Percentiles rank a stretch among this genome's conserved stretches.
These are phyloP conservation scores for Dinocampus coccinellae DNA, from an alignment of 2,888 invertebrate genomes.

Conservation along the genomic window DNA sequence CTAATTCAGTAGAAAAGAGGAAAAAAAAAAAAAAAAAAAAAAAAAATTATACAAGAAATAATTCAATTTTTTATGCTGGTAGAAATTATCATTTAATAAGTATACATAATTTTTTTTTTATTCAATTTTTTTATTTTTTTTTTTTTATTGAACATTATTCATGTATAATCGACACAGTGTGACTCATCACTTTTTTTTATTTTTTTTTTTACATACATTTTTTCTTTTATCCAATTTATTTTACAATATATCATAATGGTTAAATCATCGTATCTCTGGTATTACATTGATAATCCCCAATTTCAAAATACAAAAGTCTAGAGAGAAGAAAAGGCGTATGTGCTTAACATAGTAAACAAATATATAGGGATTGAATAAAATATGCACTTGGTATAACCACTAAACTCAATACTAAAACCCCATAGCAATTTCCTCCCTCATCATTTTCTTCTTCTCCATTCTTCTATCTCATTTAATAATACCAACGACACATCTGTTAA, in stretches of 20 bases:
- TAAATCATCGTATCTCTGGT: not conserved
- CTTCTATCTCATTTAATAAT: constrained; percentile 46
- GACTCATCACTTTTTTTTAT: constrained; percentile 12
- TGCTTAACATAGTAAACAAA: constrained; percentile 18
- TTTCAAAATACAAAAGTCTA: too few relatives aligned
- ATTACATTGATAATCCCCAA: too few relatives aligned
- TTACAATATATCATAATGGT: not conserved
- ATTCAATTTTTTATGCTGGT: not conserved
- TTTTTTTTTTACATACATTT: too few relatives aligned
- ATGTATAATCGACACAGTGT: constrained; percentile 1
- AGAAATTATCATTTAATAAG: not conserved
- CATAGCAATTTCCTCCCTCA: not conserved
- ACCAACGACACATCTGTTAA: constrained; percentile 56
- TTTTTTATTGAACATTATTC: too few relatives aligned
- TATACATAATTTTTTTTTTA: not conserved
- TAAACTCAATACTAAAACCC: not conserved
- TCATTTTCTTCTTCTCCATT: not conserved
- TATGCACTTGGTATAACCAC: constrained; percentile 43
- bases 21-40: constrained; percentile 2
- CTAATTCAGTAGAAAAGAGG: too few relatives aligned
- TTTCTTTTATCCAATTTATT: constrained; percentile 9
- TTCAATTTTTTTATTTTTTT: too few relatives aligned
- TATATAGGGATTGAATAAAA: too few relatives aligned
- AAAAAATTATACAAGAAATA: not conserved
- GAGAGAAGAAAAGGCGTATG: not conserved